Conservation (phyloP, 2,113 vertebrate species). For the Jacana jacana region DNA sequence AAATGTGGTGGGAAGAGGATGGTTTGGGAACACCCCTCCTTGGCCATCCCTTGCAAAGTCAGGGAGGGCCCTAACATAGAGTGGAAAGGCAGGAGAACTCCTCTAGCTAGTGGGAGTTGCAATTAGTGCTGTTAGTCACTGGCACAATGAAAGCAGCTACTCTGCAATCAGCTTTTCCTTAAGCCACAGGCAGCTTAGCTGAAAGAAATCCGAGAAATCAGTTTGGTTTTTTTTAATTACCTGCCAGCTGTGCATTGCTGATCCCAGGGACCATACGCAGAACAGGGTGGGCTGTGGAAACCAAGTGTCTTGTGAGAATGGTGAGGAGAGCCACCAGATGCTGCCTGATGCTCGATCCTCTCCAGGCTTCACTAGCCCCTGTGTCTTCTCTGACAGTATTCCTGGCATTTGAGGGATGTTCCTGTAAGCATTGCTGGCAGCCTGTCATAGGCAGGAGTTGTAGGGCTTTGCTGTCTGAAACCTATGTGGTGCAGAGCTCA, state of each 20-base stretch:
- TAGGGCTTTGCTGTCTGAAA: neutral
- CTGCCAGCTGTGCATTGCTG: neutral
- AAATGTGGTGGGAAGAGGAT: neutral
- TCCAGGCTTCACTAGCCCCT: neutral
- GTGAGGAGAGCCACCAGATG: neutral
- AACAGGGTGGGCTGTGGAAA: neutral
- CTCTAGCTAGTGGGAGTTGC: neutral
- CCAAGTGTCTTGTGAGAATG: fast-evolving
- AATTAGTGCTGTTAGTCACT: neutral
- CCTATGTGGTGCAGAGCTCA: neutral
- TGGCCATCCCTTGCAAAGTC: neutral
- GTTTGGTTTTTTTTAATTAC: fast-evolving
- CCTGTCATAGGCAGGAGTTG: neutral
- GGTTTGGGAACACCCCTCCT: neutral
- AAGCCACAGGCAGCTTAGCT: neutral
- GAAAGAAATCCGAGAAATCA: neutral
- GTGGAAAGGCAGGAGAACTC: neutral
- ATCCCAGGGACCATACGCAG: neutral
- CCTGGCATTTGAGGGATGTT: neutral
- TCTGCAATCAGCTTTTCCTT: neutral
- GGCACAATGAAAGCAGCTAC: neutral
- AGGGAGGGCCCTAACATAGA: neutral
- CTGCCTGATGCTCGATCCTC: neutral
- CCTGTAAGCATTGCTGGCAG: neutral
- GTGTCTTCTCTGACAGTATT: neutral